Base-by-base conservation (phyloP, 2,888 invertebrate genomes). In the Lamellibrachia satsuma region DNA sequence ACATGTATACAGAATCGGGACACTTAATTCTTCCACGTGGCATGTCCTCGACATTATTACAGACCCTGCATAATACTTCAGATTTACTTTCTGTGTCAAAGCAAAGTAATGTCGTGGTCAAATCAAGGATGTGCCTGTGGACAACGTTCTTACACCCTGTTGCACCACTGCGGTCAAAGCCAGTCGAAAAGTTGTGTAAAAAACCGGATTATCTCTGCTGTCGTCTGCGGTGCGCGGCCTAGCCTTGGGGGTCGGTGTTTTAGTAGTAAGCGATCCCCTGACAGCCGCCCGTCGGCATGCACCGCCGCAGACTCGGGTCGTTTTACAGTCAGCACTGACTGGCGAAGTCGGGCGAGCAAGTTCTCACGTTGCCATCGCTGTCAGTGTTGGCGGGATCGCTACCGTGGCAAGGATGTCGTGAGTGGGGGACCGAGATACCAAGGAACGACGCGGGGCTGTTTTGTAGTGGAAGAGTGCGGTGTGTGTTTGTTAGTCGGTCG, bases 221-320 rank as follows among this genome's bases (percentile, higher is more conserved):
- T 75, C 22, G 75, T 75, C 75, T 75, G 75, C 75, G 75, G 60
- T 75, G 22, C 75, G 75, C 75, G 75, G 75, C 75, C 75, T n/a
- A 75, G 75, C 75, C 75, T 75, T 75, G 75, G 75, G 75, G 75
- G 75, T 75, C 75, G 22, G 75, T 75, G 75, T 75, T 75, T 75
- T 75, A 75, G 75, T 75, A 75, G 75, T 75, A 75, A 75, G 75
- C 75, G 75, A 75, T 75, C 75, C 15, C 15, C 15, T 22, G 75
- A 22, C 75, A 75, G 75, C 75, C 75, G 75, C 75, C 75, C 75
- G 75, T 22, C 75, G 75, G 75, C 75, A 22, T 75, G 75, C 75
- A 75, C 75, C 75, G 75, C 75, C 75, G 22, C 75, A 75, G 75
- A 75, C 75, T 75, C 75, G 75, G 75, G 75, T 75, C 75, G 75